Base-by-base conservation (phyloP, 2,797 vertebrate species). In the Nothura maculosa region DNA sequence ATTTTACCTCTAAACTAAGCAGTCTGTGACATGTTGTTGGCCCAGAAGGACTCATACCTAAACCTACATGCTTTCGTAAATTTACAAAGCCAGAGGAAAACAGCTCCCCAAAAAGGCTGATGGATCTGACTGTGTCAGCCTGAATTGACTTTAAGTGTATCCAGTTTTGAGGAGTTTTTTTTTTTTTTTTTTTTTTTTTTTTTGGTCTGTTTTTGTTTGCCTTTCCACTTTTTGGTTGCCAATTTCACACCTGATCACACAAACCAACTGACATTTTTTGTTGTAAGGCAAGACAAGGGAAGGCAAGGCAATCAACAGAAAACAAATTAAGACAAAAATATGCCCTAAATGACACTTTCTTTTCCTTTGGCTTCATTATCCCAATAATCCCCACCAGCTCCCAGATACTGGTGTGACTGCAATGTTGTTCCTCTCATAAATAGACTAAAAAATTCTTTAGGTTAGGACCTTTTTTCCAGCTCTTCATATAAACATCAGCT, bases 361-460 rank as follows among this genome's bases (percentile, higher is more conserved):
- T 87, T 89, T 87, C 58, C 73, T 62, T 47, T 85, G 32, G n/a
- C 50, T 92, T 85, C 80, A 78, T 87, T 94, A 85, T 52, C 15
- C 34, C 58, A 15, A 19, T 8, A 32, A 13, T 81, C 19, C 34
- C 27, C 43, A 34, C 62, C 89, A 76, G 30, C 17, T 93, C 50
- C 43, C 63, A 70, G 64, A 38, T 43, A 19, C 3, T 77, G 24
- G 42, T 47, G 30, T 50, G 64, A 83, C 58, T 82, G 52, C 1
- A 6, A 21, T 75, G 80, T 48, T 58, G 16, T 25, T 69, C 0
- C 0, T 70, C 57, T 48, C 43, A 79, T 48, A 90, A 81, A 94
- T 5, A 92, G 84, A 57, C 40, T 57, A 12, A 30, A 89, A 92
- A 75, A 81, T 76, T 55, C 54, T 82, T 85, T 60, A 87, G 67